Evolutionary conservation across 2,888 invertebrate species (phyloP).

Genomic region (Volucella bombylans): DNA sequence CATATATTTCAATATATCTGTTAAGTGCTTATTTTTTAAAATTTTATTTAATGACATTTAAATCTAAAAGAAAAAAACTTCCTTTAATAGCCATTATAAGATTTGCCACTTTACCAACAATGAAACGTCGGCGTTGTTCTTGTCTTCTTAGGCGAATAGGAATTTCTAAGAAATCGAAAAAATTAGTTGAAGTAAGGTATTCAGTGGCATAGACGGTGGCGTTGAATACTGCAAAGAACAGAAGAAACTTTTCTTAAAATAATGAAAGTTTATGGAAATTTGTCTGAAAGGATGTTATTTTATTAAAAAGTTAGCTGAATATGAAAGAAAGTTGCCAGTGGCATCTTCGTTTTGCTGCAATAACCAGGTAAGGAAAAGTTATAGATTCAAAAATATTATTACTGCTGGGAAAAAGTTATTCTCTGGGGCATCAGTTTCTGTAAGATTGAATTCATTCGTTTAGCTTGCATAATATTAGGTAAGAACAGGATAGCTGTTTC

Average conservation of each 20-base stretch:
- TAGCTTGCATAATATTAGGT: conserved; percentile 32
- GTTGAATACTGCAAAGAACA: conserved; percentile 35
- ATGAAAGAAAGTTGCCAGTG: conserved; percentile 70
- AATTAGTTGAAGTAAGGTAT: conserved; percentile 65
- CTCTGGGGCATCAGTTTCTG: conserved; percentile 48
- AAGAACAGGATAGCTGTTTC: conserved; percentile 56
- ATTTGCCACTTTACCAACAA: conserved; percentile 15
- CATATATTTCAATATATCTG: too few species aligned
- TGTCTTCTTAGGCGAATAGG: conserved; percentile 45
- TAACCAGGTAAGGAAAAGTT: conserved; percentile 49
- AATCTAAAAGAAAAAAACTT: not conserved
- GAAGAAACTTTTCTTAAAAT: conserved; percentile 68
- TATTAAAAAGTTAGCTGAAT: conserved; percentile 71
- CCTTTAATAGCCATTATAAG: conserved; percentile 22
- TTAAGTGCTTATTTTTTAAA: not conserved
- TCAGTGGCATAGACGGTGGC: conserved; percentile 34
- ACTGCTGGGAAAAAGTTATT: conserved; percentile 50
- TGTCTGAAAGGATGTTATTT: conserved; percentile 69
- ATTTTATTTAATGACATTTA: conserved; percentile 1
- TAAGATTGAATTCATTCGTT: conserved; percentile 70
- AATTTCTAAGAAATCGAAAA: conserved; percentile 60
- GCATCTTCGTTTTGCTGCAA: conserved; percentile 66
- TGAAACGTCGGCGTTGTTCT: conserved; percentile 36
- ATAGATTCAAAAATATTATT: conserved; percentile 7
- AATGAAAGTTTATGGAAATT: conserved; percentile 71